phyloP scores from a whole-genome alignment of 1,140 invertebrate species.

The Bombus impatiens region DNA sequence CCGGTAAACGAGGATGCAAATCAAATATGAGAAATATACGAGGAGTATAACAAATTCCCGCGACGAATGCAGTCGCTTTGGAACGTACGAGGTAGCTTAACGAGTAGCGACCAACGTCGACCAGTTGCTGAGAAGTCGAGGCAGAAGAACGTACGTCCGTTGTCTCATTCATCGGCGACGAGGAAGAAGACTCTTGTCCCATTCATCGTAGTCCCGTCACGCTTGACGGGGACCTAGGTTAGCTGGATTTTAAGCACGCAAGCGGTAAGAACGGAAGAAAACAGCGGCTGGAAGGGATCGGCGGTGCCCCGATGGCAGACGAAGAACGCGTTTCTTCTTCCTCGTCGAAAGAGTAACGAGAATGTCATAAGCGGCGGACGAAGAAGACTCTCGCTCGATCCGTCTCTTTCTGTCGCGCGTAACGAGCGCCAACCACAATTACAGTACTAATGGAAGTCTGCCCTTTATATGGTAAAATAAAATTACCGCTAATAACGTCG shows the following conservation, averaged over 20 bases:
- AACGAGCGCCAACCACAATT: conserved; percentile 36
- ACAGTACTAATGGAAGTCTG: conserved; percentile 38
- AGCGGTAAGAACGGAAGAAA: conserved; percentile 31
- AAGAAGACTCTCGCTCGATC: neutral
- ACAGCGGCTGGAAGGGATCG: neutral
- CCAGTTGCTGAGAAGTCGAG: conserved; percentile 8
- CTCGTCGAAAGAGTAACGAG: conserved; percentile 40
- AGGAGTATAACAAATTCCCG: too few relatives aligned
- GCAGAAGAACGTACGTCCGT: conserved; percentile 30
- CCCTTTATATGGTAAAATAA: conserved; percentile 37
- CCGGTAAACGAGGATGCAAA: too few relatives aligned
- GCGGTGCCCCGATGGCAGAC: conserved; percentile 27
- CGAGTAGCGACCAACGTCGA: conserved; percentile 15
- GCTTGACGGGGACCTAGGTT: conserved; percentile 50
- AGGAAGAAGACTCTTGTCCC: conserved; percentile 42
- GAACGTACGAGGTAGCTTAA: neutral
- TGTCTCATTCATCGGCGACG: conserved; percentile 47
- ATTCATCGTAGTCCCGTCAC: conserved; percentile 61
- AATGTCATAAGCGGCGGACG: conserved; percentile 44
- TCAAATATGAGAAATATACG: too few relatives aligned
- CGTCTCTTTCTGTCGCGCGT: neutral
- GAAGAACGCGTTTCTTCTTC: conserved; percentile 55
- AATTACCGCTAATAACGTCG: conserved; percentile 43
- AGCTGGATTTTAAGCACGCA: conserved; percentile 50
- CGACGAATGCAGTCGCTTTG: too few relatives aligned